phyloP scores from a whole-genome alignment of 2,113 vertebrate species.

The Leptobrachium leishanense region DNA sequence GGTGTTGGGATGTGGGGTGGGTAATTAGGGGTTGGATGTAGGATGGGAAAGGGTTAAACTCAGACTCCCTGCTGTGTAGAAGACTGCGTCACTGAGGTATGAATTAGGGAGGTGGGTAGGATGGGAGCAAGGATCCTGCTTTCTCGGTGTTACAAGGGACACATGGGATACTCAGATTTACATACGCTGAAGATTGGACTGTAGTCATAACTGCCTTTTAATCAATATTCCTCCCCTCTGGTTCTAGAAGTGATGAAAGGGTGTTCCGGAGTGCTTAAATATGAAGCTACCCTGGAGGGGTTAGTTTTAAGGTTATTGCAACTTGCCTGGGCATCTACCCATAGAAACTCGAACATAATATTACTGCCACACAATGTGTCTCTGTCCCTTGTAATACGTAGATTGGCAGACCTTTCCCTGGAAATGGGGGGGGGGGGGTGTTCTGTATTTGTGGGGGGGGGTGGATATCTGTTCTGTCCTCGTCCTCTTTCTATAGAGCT shows the following conservation, averaged over 20 bases:
- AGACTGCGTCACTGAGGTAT: constrained; percentile 37
- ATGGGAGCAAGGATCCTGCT: not conserved
- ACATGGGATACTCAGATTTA: no score
- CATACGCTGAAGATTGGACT: no score
- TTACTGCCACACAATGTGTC: no score
- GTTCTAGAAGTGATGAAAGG: no score
- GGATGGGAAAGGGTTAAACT: not conserved
- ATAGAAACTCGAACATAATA: no score
- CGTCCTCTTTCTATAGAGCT: not conserved
- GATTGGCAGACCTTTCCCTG: not conserved
- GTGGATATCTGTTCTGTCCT: not conserved
- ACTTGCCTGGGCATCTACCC: no score
- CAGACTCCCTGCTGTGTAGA: constrained; percentile 36
- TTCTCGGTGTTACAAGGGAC: constrained; percentile 35
- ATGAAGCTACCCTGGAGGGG: no score
- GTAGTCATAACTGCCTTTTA: no score
- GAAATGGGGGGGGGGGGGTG: not conserved
- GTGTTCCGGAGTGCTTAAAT: no score
- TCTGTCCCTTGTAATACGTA: constrained; percentile 18
- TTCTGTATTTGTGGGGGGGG: not conserved
- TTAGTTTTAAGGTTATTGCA: no score
- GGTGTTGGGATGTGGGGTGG: constrained; percentile 17
- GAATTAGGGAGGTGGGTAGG: constrained; percentile 13
- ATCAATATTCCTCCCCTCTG: no score
- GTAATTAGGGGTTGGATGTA: constrained; percentile 2